Conservation (phyloP, 1,140 invertebrate genomes). For the Apis cerana region DNA sequence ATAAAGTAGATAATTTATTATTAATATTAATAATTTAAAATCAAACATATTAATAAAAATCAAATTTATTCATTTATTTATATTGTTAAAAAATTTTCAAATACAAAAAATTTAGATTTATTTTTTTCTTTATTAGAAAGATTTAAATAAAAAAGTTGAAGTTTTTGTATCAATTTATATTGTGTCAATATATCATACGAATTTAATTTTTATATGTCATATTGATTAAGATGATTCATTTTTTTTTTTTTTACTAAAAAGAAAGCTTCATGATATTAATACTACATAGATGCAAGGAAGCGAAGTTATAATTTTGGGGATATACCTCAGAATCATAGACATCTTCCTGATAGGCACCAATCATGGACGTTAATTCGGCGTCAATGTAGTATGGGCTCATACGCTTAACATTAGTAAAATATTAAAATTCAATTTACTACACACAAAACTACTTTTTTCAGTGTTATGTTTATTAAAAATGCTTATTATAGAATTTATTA, state of each 20-base stretch:
- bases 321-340: slow-evolving; percentile 84
- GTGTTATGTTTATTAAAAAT: slow-evolving; percentile 14
- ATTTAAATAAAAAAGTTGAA: neutral
- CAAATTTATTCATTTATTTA: neutral
- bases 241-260: slow-evolving; percentile 8
- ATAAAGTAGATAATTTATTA: no score
- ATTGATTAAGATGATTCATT: slow-evolving; percentile 19
- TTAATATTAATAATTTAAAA: no score
- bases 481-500: slow-evolving; percentile 5
- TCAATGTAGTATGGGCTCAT: slow-evolving; percentile 88
- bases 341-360: slow-evolving; percentile 84
- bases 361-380: slow-evolving; percentile 87
- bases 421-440: slow-evolving; percentile 61
- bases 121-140: neutral
- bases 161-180: neutral
- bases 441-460: neutral
- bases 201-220: slow-evolving; percentile 16
- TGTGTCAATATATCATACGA: slow-evolving; percentile 42
- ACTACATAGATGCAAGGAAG: slow-evolving; percentile 79
- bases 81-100: neutral
- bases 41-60: neutral
- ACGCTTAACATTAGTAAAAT: slow-evolving; percentile 82
- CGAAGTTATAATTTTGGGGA: slow-evolving; percentile 67
- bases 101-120: neutral
- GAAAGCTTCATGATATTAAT: slow-evolving; percentile 69